Base-by-base conservation (phyloP, 2,888 invertebrate species). In the Tinea semifulvella region DNA sequence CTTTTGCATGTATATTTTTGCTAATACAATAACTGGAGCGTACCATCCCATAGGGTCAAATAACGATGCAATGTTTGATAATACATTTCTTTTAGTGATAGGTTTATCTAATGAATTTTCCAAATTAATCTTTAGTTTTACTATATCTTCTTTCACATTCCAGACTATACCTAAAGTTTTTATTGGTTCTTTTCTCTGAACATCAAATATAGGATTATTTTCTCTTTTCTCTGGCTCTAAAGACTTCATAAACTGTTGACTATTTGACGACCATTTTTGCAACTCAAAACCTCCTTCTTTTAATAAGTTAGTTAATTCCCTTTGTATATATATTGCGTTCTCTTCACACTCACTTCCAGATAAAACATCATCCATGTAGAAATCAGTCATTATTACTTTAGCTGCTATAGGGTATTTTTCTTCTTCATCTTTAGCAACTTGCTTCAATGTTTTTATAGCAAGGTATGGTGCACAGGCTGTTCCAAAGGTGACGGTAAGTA, bases 41-140 rank as follows among this genome's bases (percentile, higher is more conserved):
- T 55, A 48, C 55, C 56, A 56, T 2, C 56, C 56, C 4, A 58
- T 35, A 0, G 55, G 56, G 39, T 58, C 56, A 16, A 53, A 56
- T 2, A 58, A 16, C 42, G 47, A 48, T 0, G 55, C 53, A n/a
- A 57, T 50, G 13, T 53, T 52, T 1, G 55, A 52, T 2, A 56
- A 19, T 0, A 56, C 47, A n/a, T 47, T 26, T 16, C 56, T 44
- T 31, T 57, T 57, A 2, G 55, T 55, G 2, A 51, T 22, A 1
- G 18, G 20, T 8, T 46, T 19, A 2, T 49, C 28, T 1, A 51
- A 1, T 1, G 43, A 42, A 19, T 52, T 55, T 20, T 51, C 47
- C 45, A 55, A 53, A 13, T 42, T 46, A n/a, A n/a, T n/a, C n/a
- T n/a, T n/a, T n/a, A n/a, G n/a, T n/a, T n/a, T n/a, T n/a, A n/a